These are phyloP conservation scores for Perca flavescens DNA, from an alignment of 2,113 vertebrate species.

Conservation along the genomic window DNA sequence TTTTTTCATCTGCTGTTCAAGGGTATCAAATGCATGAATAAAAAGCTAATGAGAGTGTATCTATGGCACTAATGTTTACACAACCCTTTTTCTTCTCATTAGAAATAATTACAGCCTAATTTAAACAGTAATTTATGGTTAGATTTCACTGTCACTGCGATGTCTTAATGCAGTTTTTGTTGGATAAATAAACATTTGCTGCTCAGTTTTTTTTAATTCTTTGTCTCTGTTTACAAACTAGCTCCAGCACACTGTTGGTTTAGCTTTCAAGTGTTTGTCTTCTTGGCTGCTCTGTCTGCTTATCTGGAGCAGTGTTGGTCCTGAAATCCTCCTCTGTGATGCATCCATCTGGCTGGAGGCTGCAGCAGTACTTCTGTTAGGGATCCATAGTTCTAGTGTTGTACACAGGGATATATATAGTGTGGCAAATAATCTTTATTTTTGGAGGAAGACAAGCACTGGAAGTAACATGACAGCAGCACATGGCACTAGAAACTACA, in stretches of 20 bases:
- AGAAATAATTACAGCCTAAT: slow-evolving; percentile 57
- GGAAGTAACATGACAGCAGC: slow-evolving; percentile 19
- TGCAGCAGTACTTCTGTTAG: slow-evolving; percentile 34
- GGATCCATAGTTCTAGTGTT: slow-evolving; percentile 41
- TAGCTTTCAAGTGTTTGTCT: slow-evolving; percentile 39
- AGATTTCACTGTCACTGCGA: slow-evolving; percentile 41
- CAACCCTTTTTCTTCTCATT: slow-evolving; percentile 35
- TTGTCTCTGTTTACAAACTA: slow-evolving; percentile 42
- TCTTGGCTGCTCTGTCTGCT: slow-evolving; percentile 38
- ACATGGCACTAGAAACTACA: not conserved
- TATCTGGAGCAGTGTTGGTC: slow-evolving; percentile 43
- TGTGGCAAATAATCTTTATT: slow-evolving; percentile 28
- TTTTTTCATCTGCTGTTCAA: slow-evolving; percentile 25
- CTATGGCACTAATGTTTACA: slow-evolving; percentile 62
- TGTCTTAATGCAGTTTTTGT: slow-evolving; percentile 32
- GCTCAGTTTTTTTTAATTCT: slow-evolving; percentile 8
- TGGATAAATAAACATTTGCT: slow-evolving; percentile 60
- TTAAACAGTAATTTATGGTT: slow-evolving; percentile 61
- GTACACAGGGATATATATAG: slow-evolving; percentile 17
- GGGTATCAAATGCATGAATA: slow-evolving; percentile 50
- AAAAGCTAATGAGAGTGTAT: slow-evolving; percentile 43
- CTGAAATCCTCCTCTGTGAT: slow-evolving; percentile 49
- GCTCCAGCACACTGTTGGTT: slow-evolving; percentile 7
- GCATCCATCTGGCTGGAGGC: slow-evolving; percentile 59
- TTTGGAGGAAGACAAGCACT: slow-evolving; percentile 15